Percentiles rank a stretch among this genome's conserved stretches.
Evolutionary conservation across 2,888 invertebrate genomes (phyloP).

Genomic region (Torymus auratus): DNA sequence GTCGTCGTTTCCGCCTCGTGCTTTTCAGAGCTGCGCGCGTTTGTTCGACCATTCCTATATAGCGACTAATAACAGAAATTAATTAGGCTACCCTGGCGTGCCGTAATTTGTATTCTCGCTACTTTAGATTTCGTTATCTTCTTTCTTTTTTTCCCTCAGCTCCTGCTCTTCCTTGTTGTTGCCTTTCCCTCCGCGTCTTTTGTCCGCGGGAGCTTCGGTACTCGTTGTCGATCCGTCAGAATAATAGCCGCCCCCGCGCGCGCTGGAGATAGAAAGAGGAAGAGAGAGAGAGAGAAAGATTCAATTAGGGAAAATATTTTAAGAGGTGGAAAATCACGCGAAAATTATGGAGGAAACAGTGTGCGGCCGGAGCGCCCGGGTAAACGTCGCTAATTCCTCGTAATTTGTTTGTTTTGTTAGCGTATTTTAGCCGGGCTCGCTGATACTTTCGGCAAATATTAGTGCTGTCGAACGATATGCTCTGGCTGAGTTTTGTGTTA

Average conservation of each 20-base stretch:
- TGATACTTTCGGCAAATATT: no score
- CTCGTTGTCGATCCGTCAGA: constrained; percentile 7
- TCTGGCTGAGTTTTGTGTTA: no score
- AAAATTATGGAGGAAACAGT: neutral
- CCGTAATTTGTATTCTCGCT: constrained; percentile 54
- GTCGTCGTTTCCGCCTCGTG: neutral
- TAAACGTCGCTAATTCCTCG: no score
- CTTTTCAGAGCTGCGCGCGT: neutral
- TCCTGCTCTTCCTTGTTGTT: neutral
- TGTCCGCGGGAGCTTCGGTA: neutral
- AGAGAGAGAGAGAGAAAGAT: neutral
- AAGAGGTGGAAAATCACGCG: constrained; percentile 8
- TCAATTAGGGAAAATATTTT: constrained; percentile 19
- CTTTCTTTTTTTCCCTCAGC: neutral
- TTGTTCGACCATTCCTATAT: constrained; percentile 11
- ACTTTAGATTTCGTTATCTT: constrained; percentile 13
- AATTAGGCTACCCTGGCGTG: constrained; percentile 48
- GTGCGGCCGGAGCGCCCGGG: no score
- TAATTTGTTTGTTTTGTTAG: no score
- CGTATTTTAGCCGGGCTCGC: no score
- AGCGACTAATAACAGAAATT: constrained; percentile 58
- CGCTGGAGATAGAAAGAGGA: no score
- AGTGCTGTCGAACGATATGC: no score
- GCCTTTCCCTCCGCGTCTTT: neutral
- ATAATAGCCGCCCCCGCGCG: constrained; percentile 3